Evolutionary conservation across 2,113 vertebrate species (phyloP).

Genomic region (Empidonax alnorum): DNA sequence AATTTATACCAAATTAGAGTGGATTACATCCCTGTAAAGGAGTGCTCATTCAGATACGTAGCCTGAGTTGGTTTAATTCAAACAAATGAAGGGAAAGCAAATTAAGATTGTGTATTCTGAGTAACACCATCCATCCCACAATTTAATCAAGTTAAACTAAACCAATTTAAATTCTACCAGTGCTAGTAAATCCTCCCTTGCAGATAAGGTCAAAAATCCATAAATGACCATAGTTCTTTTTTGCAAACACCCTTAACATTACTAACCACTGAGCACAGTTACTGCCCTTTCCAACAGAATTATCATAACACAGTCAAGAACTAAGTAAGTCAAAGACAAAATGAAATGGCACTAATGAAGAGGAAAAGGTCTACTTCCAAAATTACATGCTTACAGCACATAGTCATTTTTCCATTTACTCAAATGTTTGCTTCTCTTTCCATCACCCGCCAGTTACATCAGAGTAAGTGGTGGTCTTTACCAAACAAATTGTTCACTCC

Average conservation of each 20-base stretch:
- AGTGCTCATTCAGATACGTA: neutral
- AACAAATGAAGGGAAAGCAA: slow-evolving; percentile 13
- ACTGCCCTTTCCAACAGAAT: neutral
- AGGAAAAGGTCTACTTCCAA: neutral
- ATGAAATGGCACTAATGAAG: neutral
- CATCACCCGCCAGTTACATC: neutral
- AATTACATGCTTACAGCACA: neutral
- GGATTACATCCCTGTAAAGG: neutral
- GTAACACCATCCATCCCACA: neutral
- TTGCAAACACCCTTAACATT: neutral
- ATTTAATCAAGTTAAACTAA: slow-evolving; percentile 18
- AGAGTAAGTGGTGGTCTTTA: neutral
- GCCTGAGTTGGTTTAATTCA: slow-evolving; percentile 12
- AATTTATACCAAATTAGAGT: neutral
- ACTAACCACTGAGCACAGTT: neutral
- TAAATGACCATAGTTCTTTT: neutral
- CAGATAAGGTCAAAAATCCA: neutral
- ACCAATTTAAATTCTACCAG: neutral
- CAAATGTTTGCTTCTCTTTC: neutral
- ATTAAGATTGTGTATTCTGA: neutral
- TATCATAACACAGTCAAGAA: neutral
- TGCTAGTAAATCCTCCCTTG: neutral
- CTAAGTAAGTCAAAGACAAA: neutral
- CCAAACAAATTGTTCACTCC: neutral
- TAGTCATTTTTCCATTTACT: neutral